A percentile compares a stretch with the other conserved stretches of the same genome.
These are phyloP conservation scores for Tiliqua scincoides DNA, from an alignment of 2,113 vertebrate genomes.

Conservation along the genomic window DNA sequence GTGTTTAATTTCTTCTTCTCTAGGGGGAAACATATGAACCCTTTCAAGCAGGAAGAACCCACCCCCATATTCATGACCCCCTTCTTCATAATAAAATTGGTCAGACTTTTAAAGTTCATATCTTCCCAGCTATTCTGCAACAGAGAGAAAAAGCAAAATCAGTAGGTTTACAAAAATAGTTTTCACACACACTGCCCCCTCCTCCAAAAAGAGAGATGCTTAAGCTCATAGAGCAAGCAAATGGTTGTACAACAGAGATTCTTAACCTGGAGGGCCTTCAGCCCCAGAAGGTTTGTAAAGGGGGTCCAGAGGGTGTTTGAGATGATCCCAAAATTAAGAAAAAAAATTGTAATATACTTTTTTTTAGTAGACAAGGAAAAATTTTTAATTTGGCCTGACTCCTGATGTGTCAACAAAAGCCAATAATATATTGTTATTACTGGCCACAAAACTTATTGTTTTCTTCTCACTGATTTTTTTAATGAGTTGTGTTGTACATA, in stretches of 20 bases:
- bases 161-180: background rate
- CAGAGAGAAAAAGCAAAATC: slow-evolving; percentile 6
- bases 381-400: no score
- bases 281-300: no score
- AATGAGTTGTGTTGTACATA: no score
- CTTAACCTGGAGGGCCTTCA: no score
- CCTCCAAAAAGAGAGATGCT: background rate
- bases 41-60: background rate
- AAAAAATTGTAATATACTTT: no score
- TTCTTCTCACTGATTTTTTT: no score
- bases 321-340: no score
- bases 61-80: slow-evolving; percentile 16
- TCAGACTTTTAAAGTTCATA: background rate
- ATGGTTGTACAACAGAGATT: background rate
- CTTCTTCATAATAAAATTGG: slow-evolving; percentile 23
- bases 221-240: background rate
- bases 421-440: no score
- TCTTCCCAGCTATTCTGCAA: slow-evolving; percentile 24
- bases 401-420: no score
- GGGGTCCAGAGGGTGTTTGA: no score
- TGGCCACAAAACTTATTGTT: no score
- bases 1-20: slow-evolving; percentile 23
- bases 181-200: background rate
- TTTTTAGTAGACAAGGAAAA: no score
- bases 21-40: background rate